Evolutionary conservation across 2,888 invertebrate species (phyloP).

Genomic region (Xestia c-nigrum): DNA sequence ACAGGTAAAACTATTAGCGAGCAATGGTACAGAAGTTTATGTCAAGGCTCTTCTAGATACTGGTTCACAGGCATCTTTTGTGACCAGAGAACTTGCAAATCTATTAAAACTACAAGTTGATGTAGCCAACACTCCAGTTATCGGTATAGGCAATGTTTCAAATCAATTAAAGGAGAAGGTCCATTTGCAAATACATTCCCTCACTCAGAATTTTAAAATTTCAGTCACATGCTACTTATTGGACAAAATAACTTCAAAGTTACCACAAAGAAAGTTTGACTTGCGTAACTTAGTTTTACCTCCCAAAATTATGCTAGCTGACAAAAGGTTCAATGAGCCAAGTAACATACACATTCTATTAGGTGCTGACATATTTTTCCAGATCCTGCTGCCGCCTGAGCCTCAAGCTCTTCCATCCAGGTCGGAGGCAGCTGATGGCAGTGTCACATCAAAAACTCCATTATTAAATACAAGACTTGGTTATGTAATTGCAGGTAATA

Average conservation of each 20-base stretch:
- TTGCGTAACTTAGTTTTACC: not conserved
- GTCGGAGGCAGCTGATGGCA: not conserved
- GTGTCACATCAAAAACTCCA: not conserved
- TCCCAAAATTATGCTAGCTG: conserved; percentile 5
- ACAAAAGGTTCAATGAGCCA: conserved; percentile 7
- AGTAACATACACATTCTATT: conserved; percentile 11
- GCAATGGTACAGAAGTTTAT: too few relatives aligned
- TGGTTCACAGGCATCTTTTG: conserved; percentile 2
- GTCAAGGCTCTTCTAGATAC: conserved; percentile 17
- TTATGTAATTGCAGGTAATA: conserved; percentile 10
- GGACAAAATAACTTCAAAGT: conserved; percentile 13
- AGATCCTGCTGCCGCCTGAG: conserved; percentile 2
- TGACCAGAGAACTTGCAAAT: conserved; percentile 3
- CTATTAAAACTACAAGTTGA: not conserved
- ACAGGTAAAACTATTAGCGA: conserved; percentile 16
- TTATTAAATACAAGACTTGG: conserved; percentile 13
- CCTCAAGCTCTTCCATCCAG: not conserved
- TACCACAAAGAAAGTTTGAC: conserved; percentile 9
- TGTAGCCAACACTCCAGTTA: conserved; percentile 5
- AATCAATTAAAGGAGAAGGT: conserved; percentile 6
- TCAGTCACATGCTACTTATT: conserved; percentile 6
- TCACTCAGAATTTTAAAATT: conserved; percentile 6
- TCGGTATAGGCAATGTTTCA: conserved; percentile 12
- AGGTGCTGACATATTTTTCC: conserved; percentile 14
- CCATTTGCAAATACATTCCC: not conserved